Percentiles rank a stretch among this genome's conserved stretches.
Evolutionary conservation across 2,797 vertebrate genomes (phyloP).

Genomic region (Sebastes baramenuke): DNA sequence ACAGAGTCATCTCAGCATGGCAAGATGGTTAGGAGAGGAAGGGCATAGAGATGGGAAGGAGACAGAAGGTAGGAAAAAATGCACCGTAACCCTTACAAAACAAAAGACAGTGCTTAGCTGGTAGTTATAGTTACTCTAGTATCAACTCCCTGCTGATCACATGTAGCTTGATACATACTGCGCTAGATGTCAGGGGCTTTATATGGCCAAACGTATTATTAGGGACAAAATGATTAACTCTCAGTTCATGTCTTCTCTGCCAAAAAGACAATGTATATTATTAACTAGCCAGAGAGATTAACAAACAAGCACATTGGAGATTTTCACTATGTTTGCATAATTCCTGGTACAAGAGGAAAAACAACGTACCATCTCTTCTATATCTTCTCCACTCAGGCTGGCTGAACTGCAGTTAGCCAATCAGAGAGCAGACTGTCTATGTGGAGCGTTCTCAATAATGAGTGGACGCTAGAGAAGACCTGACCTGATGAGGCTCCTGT

Average conservation of each 20-base stretch:
- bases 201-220: neutral
- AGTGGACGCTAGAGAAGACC: neutral
- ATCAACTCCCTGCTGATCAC: neutral
- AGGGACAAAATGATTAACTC: neutral
- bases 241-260: neutral
- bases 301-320: neutral
- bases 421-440: conserved; percentile 31
- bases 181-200: neutral
- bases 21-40: conserved; percentile 53
- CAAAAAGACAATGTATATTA: neutral
- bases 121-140: neutral
- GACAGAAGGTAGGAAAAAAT: conserved; percentile 24
- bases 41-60: conserved; percentile 48
- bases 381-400: neutral
- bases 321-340: neutral
- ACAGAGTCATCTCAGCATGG: conserved; percentile 71
- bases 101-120: neutral
- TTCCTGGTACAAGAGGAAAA: neutral
- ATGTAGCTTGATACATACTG: neutral
- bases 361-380: conserved; percentile 18
- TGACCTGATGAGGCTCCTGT: conserved; percentile 43
- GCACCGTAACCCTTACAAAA: conserved; percentile 36
- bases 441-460: conserved; percentile 26
- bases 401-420: conserved; percentile 5
- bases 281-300: neutral